Percentiles rank a stretch among this genome's conserved stretches.
Evolutionary conservation across 2,797 vertebrate species (phyloP).

Genomic region (Macropus fuliginosus): DNA sequence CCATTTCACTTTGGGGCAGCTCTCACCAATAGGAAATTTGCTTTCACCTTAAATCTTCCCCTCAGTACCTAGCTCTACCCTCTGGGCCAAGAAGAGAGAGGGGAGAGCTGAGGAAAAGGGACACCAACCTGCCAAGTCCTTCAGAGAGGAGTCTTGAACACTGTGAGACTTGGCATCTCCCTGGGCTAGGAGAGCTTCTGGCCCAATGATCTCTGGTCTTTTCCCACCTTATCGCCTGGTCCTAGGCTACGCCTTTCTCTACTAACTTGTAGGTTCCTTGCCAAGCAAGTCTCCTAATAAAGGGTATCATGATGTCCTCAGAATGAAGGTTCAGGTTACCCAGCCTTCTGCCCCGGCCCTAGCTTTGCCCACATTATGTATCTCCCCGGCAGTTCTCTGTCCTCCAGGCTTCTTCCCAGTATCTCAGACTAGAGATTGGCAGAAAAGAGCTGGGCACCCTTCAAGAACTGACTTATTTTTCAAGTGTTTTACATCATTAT

Average conservation of each 20-base stretch:
- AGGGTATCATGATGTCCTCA: background rate
- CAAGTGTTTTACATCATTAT: background rate
- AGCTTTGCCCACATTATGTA: background rate
- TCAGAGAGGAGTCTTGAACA: background rate
- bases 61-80: background rate
- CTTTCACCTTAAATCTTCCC: background rate
- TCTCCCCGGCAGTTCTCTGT: background rate
- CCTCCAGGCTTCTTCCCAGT: background rate
- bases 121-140: background rate
- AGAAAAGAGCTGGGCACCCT: background rate
- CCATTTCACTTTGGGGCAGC: background rate
- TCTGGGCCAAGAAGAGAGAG: background rate
- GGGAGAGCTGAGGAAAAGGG: too few relatives aligned
- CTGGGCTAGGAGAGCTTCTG: too few relatives aligned
- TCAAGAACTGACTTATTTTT: background rate
- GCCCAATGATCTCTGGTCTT: background rate
- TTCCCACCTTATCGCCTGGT: background rate
- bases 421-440: background rate
- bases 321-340: background rate
- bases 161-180: background rate
- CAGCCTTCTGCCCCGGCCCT: background rate
- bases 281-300: background rate
- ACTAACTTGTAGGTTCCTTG: background rate
- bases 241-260: background rate
- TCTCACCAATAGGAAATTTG: background rate